Evolutionary conservation across 2,113 vertebrate genomes (phyloP).

Genomic region (Tragelaphus imberbis): DNA sequence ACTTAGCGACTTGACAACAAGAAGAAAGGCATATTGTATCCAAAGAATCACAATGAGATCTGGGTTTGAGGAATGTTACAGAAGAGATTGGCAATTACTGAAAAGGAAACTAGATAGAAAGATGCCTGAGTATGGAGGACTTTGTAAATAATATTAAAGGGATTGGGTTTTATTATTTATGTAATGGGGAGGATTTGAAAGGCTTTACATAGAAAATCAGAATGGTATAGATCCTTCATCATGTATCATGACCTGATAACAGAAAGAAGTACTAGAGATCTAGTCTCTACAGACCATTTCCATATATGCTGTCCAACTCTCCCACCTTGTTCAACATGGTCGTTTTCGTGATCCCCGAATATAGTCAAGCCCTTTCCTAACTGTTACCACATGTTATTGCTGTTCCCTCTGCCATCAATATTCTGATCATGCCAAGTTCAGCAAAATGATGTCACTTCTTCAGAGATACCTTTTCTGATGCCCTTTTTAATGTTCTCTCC

Average conservation of each 20-base stretch:
- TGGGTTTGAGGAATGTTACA: not conserved
- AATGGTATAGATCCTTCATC: not conserved
- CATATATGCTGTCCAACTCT: not conserved
- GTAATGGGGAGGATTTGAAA: not conserved
- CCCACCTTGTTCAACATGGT: not conserved
- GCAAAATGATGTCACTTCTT: not conserved
- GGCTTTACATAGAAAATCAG: not conserved
- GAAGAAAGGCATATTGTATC: not conserved
- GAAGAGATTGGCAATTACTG: not conserved
- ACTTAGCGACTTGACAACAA: not conserved
- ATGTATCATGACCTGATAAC: not conserved
- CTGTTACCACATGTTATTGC: not conserved
- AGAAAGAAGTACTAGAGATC: not conserved
- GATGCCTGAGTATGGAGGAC: not conserved
- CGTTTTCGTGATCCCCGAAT: not conserved
- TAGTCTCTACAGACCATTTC: not conserved
- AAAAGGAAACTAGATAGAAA: not conserved
- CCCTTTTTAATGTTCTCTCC: not conserved
- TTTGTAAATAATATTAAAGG: not conserved
- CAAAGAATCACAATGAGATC: not conserved
- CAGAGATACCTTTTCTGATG: not conserved
- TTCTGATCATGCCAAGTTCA: not conserved
- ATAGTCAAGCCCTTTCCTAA: not conserved
- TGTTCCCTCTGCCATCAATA: not conserved
- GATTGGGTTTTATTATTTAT: not conserved